phyloP scores from a whole-genome alignment of 1,140 invertebrate species.

The Papilio aristodemus region DNA sequence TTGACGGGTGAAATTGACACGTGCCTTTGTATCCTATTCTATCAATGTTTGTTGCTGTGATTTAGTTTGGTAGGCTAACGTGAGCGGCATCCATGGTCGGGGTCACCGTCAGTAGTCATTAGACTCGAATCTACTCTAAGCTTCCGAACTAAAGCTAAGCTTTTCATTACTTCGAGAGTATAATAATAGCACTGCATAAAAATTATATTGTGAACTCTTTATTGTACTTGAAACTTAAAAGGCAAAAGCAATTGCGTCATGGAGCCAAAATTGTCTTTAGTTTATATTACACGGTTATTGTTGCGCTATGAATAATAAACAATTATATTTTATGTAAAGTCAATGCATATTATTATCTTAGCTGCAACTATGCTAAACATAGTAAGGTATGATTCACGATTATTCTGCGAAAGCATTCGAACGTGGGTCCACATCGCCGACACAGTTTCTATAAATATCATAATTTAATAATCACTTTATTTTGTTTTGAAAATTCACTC shows the following conservation, averaged over 20 bases:
- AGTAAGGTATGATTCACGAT: slow-evolving; percentile 26
- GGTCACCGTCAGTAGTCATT: too few species aligned
- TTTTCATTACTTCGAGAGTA: too few species aligned
- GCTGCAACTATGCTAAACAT: slow-evolving; percentile 14
- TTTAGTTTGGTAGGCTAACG: too few species aligned
- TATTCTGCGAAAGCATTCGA: slow-evolving; percentile 24
- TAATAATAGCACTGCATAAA: not conserved
- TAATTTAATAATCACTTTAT: not conserved
- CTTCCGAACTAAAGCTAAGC: too few species aligned
- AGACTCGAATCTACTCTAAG: too few species aligned
- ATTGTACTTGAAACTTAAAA: not conserved
- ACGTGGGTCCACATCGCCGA: slow-evolving; percentile 22
- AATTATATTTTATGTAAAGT: slow-evolving; percentile 26
- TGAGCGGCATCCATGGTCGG: too few species aligned
- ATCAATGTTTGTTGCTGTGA: too few species aligned
- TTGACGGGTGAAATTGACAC: too few species aligned
- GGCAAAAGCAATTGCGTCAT: not conserved
- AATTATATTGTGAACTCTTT: not conserved
- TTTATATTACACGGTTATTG: not conserved
- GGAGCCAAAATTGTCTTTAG: not conserved
- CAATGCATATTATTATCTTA: slow-evolving; percentile 11
- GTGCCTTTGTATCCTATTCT: too few species aligned
- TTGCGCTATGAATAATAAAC: slow-evolving; percentile 4
- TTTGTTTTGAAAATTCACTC: not conserved
- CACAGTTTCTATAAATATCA: slow-evolving; percentile 19